Base-by-base conservation (phyloP, 1,140 invertebrate species). In the Polyergus mexicanus region DNA sequence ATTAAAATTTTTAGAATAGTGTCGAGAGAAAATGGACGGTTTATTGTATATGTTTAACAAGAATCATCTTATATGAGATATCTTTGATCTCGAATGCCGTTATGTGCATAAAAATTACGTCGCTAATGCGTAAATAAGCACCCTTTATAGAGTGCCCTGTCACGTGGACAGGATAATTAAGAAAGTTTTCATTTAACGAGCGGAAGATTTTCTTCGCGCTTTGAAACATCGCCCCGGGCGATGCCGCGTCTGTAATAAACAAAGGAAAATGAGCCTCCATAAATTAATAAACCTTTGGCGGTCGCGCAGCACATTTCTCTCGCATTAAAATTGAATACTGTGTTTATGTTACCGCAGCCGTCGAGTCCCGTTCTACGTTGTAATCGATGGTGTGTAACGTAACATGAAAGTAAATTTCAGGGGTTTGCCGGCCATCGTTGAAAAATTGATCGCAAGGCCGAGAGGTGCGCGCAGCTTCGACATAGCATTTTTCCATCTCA, bases 401-500 rank as follows among this genome's bases (percentile, higher is more conserved):
- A 38, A 63, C 47, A 28, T 47, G 38, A 58, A 86, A 72, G 76
- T 87, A 87, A 87, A 87, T 87, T 87, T 86, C 76, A 47, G 28
- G 28, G 68, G 47, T 25, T 25, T 54, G 44, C 47, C 28, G 47
- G 28, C 28, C 16, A 83, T 83, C 35, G 25, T 11, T 85, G 66
- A 87, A 87, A 87, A 74, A 87, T 87, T 80, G 75, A 86, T 85
- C 51, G 6, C 74, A 74, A 83, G 74, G 47, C 54, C 68, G 56
- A 63, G 35, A 56, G 28, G 25, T 85, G 60, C 51, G 25, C 77
- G 60, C 51, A 78, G n/a, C 58, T 87, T 78, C 66, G 66, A 65
- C 56, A 10, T 78, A 78, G 74, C 58, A 78, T 87, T 85, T 51
- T 80, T 71, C 84, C 10, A 44, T 22, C 83, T 28, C 65, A 54